Conservation (phyloP, 53 echinoderm and acorn worm species). For the Mesocentrotus franciscanus region DNA sequence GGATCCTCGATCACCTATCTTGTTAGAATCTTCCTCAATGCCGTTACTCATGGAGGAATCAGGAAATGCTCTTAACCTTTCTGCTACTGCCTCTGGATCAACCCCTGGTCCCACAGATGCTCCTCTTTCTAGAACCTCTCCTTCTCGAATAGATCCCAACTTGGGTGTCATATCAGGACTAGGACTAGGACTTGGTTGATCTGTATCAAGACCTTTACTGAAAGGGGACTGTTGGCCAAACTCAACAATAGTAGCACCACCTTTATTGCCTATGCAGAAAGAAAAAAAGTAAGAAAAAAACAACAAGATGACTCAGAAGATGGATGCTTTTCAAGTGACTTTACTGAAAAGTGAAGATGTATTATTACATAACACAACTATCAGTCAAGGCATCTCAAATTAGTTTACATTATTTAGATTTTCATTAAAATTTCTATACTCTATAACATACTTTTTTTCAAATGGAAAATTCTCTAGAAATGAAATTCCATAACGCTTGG, state of each 20-base stretch:
- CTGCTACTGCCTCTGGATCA: slow-evolving; percentile 3
- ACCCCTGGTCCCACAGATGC: neutral
- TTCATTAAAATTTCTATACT: too few species aligned
- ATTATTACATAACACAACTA: neutral
- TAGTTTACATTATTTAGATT: too few species aligned
- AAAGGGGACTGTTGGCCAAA: neutral
- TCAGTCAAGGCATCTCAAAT: too few species aligned
- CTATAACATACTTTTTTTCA: too few species aligned
- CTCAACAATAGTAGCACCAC: slow-evolving; percentile 20
- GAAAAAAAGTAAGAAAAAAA: neutral
- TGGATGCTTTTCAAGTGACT: neutral
- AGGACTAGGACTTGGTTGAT: neutral
- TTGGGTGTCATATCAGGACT: slow-evolving; percentile 36
- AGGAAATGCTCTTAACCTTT: slow-evolving; percentile 20
- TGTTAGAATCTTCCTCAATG: neutral
- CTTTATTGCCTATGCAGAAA: slow-evolving; percentile 29
- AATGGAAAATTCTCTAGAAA: too few species aligned
- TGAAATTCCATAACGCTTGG: too few species aligned
- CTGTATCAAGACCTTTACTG: neutral
- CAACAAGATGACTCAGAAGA: neutral
- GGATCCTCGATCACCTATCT: neutral
- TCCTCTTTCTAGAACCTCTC: neutral
- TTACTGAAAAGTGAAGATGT: neutral
- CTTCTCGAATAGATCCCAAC: slow-evolving; percentile 36
- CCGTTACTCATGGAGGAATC: neutral